A percentile compares a stretch with the other conserved stretches of the same genome.
Evolutionary conservation across 2,888 invertebrate species (phyloP).

Genomic region (Himalopsyche anomala): DNA sequence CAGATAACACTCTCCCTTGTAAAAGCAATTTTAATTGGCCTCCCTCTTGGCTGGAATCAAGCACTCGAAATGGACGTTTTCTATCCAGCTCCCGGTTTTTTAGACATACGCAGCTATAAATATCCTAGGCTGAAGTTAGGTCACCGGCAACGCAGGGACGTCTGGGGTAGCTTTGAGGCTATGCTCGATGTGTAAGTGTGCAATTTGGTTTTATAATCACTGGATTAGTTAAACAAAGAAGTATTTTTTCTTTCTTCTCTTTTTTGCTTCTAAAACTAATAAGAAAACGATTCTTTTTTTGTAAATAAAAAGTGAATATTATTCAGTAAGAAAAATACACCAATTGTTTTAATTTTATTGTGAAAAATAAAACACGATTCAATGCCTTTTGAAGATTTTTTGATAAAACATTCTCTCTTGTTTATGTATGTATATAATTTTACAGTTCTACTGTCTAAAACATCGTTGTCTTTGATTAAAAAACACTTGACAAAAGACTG

Average conservation of each 20-base stretch:
- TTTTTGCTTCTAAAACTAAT: not conserved
- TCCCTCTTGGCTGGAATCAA: conserved; percentile 78
- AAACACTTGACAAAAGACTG: too few relatives aligned
- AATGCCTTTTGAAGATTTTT: too few relatives aligned
- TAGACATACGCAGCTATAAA: conserved; percentile 69
- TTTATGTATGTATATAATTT: too few relatives aligned
- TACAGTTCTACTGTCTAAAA: too few relatives aligned
- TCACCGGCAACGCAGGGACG: conserved; percentile 75
- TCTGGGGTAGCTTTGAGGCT: conserved; percentile 74
- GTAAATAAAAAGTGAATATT: too few relatives aligned
- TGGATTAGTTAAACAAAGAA: not conserved
- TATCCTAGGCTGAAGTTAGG: conserved; percentile 69
- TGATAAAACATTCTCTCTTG: too few relatives aligned
- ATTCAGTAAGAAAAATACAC: too few relatives aligned
- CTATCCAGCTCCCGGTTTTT: conserved; percentile 74
- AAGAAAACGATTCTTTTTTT: too few relatives aligned
- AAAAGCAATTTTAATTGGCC: conserved; percentile 77
- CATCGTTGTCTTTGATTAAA: too few relatives aligned
- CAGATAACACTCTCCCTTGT: conserved; percentile 78
- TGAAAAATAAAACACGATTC: too few relatives aligned
- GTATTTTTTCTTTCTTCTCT: not conserved
- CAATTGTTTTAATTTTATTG: too few relatives aligned
- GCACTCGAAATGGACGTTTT: conserved; percentile 79
- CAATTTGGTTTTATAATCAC: conserved; percentile 1
- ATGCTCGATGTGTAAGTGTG: conserved; percentile 73